Percentiles rank a stretch among this genome's conserved stretches.
phyloP scores from a whole-genome alignment of 2,113 vertebrate species.

The Phrynocephalus versicolor region DNA sequence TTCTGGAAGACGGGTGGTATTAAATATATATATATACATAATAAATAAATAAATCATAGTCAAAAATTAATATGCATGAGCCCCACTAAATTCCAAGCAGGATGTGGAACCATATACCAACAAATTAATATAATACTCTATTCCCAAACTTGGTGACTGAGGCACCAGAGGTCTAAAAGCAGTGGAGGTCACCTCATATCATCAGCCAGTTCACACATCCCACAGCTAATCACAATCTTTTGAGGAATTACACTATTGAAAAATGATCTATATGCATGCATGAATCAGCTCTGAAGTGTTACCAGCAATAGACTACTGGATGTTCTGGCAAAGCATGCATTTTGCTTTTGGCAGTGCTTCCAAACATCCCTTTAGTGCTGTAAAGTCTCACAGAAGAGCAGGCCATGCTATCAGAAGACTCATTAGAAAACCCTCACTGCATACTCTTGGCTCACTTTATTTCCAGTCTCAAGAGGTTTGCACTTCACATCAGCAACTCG shows the following conservation, averaged over 20 bases:
- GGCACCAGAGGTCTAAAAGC: not conserved
- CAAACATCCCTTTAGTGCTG: not conserved
- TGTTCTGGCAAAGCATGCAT: not conserved
- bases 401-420: not conserved
- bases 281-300: not conserved
- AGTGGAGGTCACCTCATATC: not conserved
- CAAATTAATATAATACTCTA: too few species aligned
- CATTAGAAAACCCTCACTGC: not conserved
- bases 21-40: too few species aligned
- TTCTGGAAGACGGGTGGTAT: too few species aligned
- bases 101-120: too few species aligned
- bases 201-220: not conserved
- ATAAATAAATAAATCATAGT: not conserved
- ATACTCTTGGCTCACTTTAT: not conserved
- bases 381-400: not conserved
- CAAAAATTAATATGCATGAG: too few species aligned
- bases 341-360: not conserved
- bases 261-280: too few species aligned
- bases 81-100: too few species aligned
- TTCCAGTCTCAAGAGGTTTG: not conserved
- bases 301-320: not conserved
- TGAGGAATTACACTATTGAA: not conserved
- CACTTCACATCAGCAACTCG: not conserved
- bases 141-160: too few species aligned
- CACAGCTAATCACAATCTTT: not conserved